Conservation (phyloP, 2,113 vertebrate species). For the Lophochroa leadbeateri region DNA sequence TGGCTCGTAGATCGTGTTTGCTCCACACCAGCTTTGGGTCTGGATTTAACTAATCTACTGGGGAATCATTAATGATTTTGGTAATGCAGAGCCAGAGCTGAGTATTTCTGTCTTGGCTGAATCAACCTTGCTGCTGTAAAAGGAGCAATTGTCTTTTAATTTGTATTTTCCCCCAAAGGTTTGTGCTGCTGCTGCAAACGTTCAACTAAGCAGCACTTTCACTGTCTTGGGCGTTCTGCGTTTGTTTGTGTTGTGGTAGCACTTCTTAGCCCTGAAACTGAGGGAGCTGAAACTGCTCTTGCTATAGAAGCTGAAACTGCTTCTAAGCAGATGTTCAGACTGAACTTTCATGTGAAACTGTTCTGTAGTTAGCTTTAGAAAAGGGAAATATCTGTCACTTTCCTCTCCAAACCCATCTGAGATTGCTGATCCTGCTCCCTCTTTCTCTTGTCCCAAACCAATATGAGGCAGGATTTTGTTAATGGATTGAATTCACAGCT, state of each 20-base stretch:
- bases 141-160: neutral
- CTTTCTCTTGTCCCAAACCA: neutral
- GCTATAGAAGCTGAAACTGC: neutral
- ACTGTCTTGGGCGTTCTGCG: neutral
- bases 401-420: neutral
- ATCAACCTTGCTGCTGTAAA: neutral
- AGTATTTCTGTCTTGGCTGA: neutral
- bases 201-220: neutral
- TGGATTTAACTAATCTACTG: neutral
- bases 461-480: neutral
- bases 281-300: neutral
- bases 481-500: neutral
- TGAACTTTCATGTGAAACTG: neutral
- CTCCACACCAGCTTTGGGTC: neutral
- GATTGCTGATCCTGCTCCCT: neutral
- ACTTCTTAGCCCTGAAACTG: neutral
- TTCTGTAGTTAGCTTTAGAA: neutral
- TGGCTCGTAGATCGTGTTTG: neutral
- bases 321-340: neutral
- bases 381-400: neutral
- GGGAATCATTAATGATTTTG: neutral
- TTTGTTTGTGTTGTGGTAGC: neutral
- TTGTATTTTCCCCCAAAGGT: neutral
- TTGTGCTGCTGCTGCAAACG: neutral
- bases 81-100: neutral